Percentiles rank a stretch among this genome's conserved stretches.
These are phyloP conservation scores for Drosophila lacertosa DNA, from an alignment of 1,140 invertebrate species.

Conservation along the genomic window DNA sequence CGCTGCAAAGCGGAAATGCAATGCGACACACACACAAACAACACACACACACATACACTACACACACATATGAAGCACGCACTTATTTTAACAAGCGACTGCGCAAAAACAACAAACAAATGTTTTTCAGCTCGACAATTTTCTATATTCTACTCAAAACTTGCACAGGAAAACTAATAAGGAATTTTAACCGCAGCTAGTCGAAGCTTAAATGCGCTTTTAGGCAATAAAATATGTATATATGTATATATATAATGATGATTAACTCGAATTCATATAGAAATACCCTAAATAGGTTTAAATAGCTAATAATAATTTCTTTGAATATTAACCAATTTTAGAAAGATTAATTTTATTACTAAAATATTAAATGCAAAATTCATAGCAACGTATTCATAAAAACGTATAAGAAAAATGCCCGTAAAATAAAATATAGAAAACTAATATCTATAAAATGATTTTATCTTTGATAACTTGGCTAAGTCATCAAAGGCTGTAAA, in stretches of 20 bases:
- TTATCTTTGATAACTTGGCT: too few species aligned
- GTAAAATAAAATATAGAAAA: too few species aligned
- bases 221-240: neutral
- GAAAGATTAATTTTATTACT: too few species aligned
- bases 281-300: too few species aligned
- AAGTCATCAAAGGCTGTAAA: too few species aligned
- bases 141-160: conserved; percentile 16
- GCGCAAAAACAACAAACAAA: conserved; percentile 58
- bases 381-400: too few species aligned
- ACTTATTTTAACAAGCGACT: conserved; percentile 47
- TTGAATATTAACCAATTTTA: too few species aligned
- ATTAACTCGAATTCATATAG: too few species aligned
- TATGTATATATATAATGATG: neutral
- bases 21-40: conserved; percentile 35
- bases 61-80: conserved; percentile 17
- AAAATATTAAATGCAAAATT: too few species aligned
- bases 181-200: neutral
- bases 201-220: conserved; percentile 11
- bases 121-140: conserved; percentile 1
- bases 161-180: conserved; percentile 13
- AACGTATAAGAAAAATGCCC: too few species aligned
- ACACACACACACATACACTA: conserved; percentile 31
- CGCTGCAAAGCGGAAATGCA: conserved; percentile 55
- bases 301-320: too few species aligned
- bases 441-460: too few species aligned